Evolutionary conservation across 2,888 invertebrate species (phyloP).

Genomic region (Ptychoptera contaminata): DNA sequence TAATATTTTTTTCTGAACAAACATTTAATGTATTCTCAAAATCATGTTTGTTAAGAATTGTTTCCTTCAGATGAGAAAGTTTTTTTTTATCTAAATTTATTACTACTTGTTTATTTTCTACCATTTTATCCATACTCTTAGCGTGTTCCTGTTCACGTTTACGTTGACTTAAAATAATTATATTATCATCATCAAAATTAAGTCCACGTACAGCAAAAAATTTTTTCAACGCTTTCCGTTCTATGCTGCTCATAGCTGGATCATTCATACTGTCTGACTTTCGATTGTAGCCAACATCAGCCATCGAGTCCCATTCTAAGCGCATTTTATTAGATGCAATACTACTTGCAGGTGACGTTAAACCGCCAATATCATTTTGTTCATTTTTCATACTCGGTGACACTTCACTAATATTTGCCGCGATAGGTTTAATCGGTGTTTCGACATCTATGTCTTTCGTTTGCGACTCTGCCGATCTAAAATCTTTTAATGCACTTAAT

Average conservation of each 20-base stretch:
- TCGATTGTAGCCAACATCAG: conserved; percentile 62
- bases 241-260: conserved; percentile 16
- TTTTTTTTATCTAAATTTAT: not conserved
- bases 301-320: conserved; percentile 77
- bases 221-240: conserved; percentile 23
- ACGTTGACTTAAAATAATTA: not conserved
- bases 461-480: not conserved
- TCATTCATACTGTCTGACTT: conserved; percentile 1
- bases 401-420: not conserved
- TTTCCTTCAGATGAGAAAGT: no score
- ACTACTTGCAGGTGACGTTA: conserved; percentile 53
- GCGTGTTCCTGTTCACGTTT: not conserved
- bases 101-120: not conserved
- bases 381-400: not conserved
- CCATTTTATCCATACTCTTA: not conserved
- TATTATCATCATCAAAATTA: conserved; percentile 5
- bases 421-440: not conserved
- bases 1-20: not conserved
- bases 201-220: conserved; percentile 15
- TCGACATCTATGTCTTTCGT: not conserved
- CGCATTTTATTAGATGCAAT: conserved; percentile 43
- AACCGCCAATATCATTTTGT: not conserved
- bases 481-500: no score
- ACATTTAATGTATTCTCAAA: no score
- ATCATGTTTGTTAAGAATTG: no score